Evolutionary conservation across 2,888 invertebrate genomes (phyloP), one percentile per base, ranked within the genome.

Genomic region (Epinotia brunnichana): DNA sequence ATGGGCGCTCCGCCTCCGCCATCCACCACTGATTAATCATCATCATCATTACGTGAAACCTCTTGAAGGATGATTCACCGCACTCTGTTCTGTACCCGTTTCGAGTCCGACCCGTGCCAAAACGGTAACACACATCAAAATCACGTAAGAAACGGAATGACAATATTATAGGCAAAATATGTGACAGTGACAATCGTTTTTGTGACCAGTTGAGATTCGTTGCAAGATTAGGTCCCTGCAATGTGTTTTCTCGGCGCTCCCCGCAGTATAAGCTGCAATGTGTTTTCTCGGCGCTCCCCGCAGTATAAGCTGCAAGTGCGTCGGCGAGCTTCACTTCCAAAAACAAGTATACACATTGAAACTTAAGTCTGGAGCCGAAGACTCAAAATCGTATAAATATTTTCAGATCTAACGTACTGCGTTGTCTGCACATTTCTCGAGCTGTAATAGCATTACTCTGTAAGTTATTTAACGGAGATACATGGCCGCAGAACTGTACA

Each of bases 401-500:
- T n/a, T 44, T 15, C 15, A 41, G 19, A 56, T 24, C 13, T 11
- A 9, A 54, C 54, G 35, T 1, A n/a, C 5, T 15, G 29, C 35
- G 54, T 24, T 57, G 57, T 29, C 24, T 24, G 29, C 29, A n/a
- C 66, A 66, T 24, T 54, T 15, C 41, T 41, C 54, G 29, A 66
- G 66, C 41, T 21, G 66, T 66, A 66, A 66, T 64, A 56, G 66
- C 66, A 66, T 66, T 66, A 56, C 54, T 3, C 54, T 41, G 66
- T 54, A 66, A 54, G 41, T 53, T 66, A 54, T 41, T 66, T 54
- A 54, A 54, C 39, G 19, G 13, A 19, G 63, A 53, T 19, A 63
- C 41, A 66, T n/a, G 41, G n/a, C 54, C 29, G 9, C 48, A 15
- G 57, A 57, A 13, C 29, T 21, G 57, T n/a, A 62, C 53, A 56